phyloP scores from a whole-genome alignment of 2,888 invertebrate species.

The Hesperia comma region DNA sequence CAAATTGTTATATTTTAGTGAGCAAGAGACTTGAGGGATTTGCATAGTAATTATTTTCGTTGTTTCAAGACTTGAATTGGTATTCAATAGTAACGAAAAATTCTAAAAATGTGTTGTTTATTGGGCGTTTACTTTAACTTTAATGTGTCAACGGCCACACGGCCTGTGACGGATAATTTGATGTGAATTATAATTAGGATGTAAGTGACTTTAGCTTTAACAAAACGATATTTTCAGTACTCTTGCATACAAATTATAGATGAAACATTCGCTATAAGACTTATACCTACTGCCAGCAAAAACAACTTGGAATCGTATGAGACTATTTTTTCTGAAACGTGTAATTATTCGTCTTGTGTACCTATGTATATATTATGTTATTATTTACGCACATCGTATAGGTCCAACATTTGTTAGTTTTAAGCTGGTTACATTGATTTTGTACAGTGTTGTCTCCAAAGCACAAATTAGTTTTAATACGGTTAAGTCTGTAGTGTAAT shows the following conservation, averaged over 20 bases:
- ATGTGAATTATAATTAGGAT: slow-evolving; percentile 13
- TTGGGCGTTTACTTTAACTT: background rate
- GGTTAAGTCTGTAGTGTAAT: slow-evolving; percentile 57
- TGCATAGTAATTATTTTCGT: background rate
- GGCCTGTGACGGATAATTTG: background rate
- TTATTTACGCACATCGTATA: slow-evolving; percentile 26
- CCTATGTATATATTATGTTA: slow-evolving; percentile 14
- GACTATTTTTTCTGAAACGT: slow-evolving; percentile 19
- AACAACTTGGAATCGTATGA: slow-evolving; percentile 7
- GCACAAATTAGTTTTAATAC: slow-evolving; percentile 56
- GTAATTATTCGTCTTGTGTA: slow-evolving; percentile 11
- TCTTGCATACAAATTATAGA: slow-evolving; percentile 32
- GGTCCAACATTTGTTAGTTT: slow-evolving; percentile 22
- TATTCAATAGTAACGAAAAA: background rate
- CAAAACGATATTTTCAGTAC: slow-evolving; percentile 33
- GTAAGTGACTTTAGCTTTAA: slow-evolving; percentile 29
- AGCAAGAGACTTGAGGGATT: slow-evolving; percentile 5
- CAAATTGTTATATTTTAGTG: slow-evolving; percentile 19
- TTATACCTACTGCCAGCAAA: slow-evolving; percentile 22
- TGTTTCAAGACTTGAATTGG: slow-evolving; percentile 15
- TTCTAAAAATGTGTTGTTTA: background rate
- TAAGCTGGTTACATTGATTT: slow-evolving; percentile 46
- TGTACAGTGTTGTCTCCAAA: slow-evolving; percentile 55
- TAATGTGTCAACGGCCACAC: slow-evolving; percentile 9
- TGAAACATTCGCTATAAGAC: slow-evolving; percentile 28